Evolutionary conservation across 1,140 invertebrate species (phyloP), one percentile per base, ranked within the genome.

Genomic region (Eumaeus atala): DNA sequence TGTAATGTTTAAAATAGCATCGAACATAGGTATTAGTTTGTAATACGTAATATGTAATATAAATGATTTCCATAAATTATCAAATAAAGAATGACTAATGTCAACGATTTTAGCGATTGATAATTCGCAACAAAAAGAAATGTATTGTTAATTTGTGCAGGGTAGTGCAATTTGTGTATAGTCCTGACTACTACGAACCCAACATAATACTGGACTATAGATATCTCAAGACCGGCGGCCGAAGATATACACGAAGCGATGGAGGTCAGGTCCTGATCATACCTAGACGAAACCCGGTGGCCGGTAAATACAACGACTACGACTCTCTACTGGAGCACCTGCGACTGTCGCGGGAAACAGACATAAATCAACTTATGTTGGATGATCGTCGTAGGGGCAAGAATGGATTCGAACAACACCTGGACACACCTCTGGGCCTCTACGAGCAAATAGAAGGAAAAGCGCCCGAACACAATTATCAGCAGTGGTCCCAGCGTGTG

Each of bases 251-350:
- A 0, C 66, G 75, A 8, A 69, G 72, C 3, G 70, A 72, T 1
- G 77, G 77, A 1, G 77, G 77, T 6, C 77, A 82, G 50, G 62
- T 76, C 54, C 64, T 84, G 2, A 82, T 84, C 28, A 60, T 82
- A 0, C 81, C 78, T 0, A 75, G 64, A 49, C 56, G 59, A 34
- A 58, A 61, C n/a, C 37, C 54, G 0, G 58, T 56, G 42, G 52
- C 50, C 21, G 17, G 34, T n/a, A n/a, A 21, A 17, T 40, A 64
- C 40, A 58, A 58, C 10, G 63, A 78, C 59, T 82, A 70, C 48
- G 80, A 82, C 34, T 55, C 54, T 2, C 54, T 80, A 1, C 62
- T 82, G 4, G 80, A 84, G 49, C 64, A 70, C 48, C 64, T 78
- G 12, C 64, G 77, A 14, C 52, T 74, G 2, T 71, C 70, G 48